Conservation (phyloP, 1,140 invertebrate genomes). For the Bombus affinis region DNA sequence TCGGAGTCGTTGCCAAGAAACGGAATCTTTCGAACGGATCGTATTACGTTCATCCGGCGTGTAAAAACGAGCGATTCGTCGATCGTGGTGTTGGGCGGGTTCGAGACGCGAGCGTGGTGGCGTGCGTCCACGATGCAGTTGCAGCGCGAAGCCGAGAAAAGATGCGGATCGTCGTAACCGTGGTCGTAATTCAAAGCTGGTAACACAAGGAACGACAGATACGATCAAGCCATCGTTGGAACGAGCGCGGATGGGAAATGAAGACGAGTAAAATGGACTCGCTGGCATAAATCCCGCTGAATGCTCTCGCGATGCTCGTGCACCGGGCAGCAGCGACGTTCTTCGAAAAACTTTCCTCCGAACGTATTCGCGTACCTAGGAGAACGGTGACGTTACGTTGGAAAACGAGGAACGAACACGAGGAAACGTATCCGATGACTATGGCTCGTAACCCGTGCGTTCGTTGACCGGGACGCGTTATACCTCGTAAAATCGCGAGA, state of each 20-base stretch:
- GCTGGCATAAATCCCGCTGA: constrained; percentile 33
- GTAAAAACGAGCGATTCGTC: background rate
- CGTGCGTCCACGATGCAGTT: background rate
- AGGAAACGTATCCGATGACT: constrained; percentile 7
- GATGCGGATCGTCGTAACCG: constrained; percentile 48
- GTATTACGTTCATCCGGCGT: too few relatives aligned
- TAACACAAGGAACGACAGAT: constrained; percentile 53
- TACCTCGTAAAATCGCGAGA: background rate
- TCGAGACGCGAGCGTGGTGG: too few relatives aligned
- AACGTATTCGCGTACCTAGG: background rate
- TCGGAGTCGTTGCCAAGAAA: background rate
- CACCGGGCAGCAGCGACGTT: background rate
- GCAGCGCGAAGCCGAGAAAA: constrained; percentile 7
- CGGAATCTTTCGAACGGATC: background rate
- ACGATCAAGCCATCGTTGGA: constrained; percentile 51
- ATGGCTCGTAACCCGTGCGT: background rate
- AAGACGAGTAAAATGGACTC: constrained; percentile 36
- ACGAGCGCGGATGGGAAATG: constrained; percentile 16
- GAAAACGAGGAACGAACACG: background rate
- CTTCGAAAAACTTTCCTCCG: background rate
- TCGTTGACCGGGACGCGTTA: background rate
- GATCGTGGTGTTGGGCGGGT: background rate
- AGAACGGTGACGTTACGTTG: background rate
- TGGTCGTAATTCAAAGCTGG: constrained; percentile 59
- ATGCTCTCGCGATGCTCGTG: background rate